A percentile compares a stretch with the other conserved stretches of the same genome.
Evolutionary conservation across 92 coral and sea anemone genomes (phyloP).

Genomic region (Siderastrea radians): DNA sequence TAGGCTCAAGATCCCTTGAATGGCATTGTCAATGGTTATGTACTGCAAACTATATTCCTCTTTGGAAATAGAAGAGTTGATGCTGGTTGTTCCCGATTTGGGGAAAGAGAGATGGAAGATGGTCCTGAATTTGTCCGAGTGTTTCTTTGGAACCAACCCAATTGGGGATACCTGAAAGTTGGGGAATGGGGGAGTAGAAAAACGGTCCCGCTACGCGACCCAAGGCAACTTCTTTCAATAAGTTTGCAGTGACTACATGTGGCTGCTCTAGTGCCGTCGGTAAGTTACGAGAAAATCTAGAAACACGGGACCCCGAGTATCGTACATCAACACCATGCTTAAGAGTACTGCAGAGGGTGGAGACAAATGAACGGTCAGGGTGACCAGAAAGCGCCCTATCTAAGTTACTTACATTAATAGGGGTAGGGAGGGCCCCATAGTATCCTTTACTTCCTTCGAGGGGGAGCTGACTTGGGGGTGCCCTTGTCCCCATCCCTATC

Average conservation of each 20-base stretch:
- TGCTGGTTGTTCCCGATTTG: slow-evolving; percentile 55
- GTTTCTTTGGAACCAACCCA: slow-evolving; percentile 81
- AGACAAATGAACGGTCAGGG: slow-evolving; percentile 62
- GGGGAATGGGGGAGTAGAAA: slow-evolving; percentile 59
- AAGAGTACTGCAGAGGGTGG: background rate
- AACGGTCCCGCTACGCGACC: slow-evolving; percentile 80
- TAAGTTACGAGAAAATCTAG: slow-evolving; percentile 48
- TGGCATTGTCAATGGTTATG: no score
- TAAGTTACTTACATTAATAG: slow-evolving; percentile 20
- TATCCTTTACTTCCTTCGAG: no score
- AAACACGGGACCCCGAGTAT: no score
- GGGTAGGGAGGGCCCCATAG: no score
- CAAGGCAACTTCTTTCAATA: slow-evolving; percentile 50
- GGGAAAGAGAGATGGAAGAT: slow-evolving; percentile 77
- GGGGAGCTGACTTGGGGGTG: no score
- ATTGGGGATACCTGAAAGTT: slow-evolving; percentile 77
- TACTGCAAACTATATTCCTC: no score
- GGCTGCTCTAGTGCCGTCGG: slow-evolving; percentile 57
- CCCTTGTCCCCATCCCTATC: no score
- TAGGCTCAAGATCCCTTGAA: no score
- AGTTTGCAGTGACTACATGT: slow-evolving; percentile 33
- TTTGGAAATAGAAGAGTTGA: slow-evolving; percentile 49
- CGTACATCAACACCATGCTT: no score
- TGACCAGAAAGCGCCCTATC: slow-evolving; percentile 42
- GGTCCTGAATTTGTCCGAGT: slow-evolving; percentile 64